Evolutionary conservation across 2,888 invertebrate species (phyloP), one percentile per base, ranked within the genome.

Genomic region (Meganola albula): DNA sequence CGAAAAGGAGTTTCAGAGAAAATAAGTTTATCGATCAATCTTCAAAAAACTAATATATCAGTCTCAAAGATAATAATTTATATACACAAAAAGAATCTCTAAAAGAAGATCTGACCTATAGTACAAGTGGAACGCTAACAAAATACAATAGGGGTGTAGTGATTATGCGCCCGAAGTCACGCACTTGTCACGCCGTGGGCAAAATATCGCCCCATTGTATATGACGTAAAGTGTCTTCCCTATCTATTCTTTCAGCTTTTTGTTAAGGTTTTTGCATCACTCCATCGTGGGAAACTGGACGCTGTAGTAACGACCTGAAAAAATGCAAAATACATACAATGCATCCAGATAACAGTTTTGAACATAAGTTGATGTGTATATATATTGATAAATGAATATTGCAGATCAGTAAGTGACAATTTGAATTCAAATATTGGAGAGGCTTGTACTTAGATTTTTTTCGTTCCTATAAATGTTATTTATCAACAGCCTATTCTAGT

Each of bases 141-240:
- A 64, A 48, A 40, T 40, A 38, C 50, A 63, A 68, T 56, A 60
- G 47, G 56, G 45, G 34, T 26, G 28, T 40, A 27, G 25, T 47
- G 42, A 53, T 56, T 53, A 49, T 47, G 48, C 55, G 56, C 59
- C 68, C 65, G 47, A 67, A 62, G 10, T 43, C 65, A 61, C 53
- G 48, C 69, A 79, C 80, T 83, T 82, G 80, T 79, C 75, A 74
- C 74, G 66, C 72, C 62, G 52, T 53, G 58, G 63, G 68, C 50
- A 39, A 7, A 20, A 20, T 20, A 20, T 20, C 20, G 7, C 20
- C 8, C n/a, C 51, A 61, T 74, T 74, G 72, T 70, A 65, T 60
- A 66, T 74, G 63, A 75, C 62, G 74, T 67, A 66, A 74, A 67
- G 57, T 63, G 52, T 64, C 64, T 63, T 55, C 56, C 46, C 34